phyloP scores from a whole-genome alignment of 2,113 vertebrate species.

The Thinocorus orbignyianus region DNA sequence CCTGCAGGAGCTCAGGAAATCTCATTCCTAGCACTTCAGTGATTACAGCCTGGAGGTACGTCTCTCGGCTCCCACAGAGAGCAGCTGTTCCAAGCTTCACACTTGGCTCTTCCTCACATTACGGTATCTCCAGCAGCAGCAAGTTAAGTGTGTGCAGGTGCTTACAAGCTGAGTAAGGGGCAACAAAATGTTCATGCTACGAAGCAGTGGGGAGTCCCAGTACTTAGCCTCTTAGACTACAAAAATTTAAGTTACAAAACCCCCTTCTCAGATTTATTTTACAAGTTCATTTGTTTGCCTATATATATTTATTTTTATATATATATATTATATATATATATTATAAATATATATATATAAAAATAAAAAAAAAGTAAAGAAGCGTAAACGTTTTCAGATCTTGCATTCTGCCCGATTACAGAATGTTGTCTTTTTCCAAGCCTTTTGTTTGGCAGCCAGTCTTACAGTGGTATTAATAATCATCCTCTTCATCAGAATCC shows the following conservation, averaged over 20 bases:
- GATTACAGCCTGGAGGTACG: background rate
- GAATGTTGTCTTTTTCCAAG: background rate
- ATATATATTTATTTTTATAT: too few species aligned
- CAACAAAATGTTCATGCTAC: slow-evolving; percentile 3
- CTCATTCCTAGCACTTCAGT: background rate
- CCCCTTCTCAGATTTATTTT: slow-evolving; percentile 4
- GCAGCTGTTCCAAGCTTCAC: background rate
- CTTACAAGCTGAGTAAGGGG: background rate
- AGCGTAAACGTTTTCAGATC: slow-evolving; percentile 51
- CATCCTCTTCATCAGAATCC: slow-evolving; percentile 98
- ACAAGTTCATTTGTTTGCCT: slow-evolving; percentile 21
- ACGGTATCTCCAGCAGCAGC: background rate
- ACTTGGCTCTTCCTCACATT: background rate
- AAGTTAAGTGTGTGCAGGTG: background rate
- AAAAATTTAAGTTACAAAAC: slow-evolving; percentile 58
- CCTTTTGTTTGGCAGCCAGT: slow-evolving; percentile 14
- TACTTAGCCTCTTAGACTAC: background rate
- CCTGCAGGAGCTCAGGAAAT: background rate
- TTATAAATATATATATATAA: too few species aligned
- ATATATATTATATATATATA: too few species aligned
- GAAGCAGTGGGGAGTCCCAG: background rate
- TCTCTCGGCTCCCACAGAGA: background rate
- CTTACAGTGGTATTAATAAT: slow-evolving; percentile 67
- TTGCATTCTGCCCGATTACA: slow-evolving; percentile 30
- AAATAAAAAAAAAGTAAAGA: background rate